Conservation (phyloP, 2,888 invertebrate genomes). For the Monochamus alternatus region DNA sequence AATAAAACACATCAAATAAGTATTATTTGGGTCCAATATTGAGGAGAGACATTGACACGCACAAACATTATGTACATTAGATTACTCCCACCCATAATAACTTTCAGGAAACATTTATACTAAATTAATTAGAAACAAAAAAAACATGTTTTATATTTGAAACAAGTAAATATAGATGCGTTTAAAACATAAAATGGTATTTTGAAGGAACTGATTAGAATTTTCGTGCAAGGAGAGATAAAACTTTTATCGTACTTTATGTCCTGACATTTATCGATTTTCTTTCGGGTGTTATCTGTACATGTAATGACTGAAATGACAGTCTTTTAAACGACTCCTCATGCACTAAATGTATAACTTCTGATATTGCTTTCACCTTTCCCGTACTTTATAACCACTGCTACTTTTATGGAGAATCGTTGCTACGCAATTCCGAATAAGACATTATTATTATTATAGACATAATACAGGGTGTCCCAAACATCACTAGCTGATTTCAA, state of each 20-base stretch:
- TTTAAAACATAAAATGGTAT: background rate
- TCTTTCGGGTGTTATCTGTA: constrained; percentile 34
- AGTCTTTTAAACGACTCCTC: constrained; percentile 34
- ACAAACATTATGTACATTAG: too few species aligned
- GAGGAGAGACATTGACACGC: too few species aligned
- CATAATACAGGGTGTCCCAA: too few species aligned
- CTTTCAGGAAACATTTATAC: too few species aligned
- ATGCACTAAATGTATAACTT: constrained; percentile 28
- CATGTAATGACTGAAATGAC: constrained; percentile 36
- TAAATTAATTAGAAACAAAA: too few species aligned
- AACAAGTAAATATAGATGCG: background rate
- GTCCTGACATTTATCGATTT: constrained; percentile 31
- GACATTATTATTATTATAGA: background rate
- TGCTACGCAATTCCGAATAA: constrained; percentile 10
- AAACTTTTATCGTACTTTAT: constrained; percentile 34
- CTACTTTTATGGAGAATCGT: constrained; percentile 30
- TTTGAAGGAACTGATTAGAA: constrained; percentile 26
- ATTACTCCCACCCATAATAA: too few species aligned
- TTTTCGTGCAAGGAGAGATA: constrained; percentile 29
- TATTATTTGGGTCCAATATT: too few species aligned
- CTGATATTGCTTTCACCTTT: constrained; percentile 34
- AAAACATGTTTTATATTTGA: too few species aligned
- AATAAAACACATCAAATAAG: too few species aligned
- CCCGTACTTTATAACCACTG: constrained; percentile 25
- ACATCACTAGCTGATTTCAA: too few species aligned